Evolutionary conservation across 2,797 vertebrate genomes (phyloP), one percentile per base, ranked within the genome.

Genomic region (Artibeus jamaicensis): DNA sequence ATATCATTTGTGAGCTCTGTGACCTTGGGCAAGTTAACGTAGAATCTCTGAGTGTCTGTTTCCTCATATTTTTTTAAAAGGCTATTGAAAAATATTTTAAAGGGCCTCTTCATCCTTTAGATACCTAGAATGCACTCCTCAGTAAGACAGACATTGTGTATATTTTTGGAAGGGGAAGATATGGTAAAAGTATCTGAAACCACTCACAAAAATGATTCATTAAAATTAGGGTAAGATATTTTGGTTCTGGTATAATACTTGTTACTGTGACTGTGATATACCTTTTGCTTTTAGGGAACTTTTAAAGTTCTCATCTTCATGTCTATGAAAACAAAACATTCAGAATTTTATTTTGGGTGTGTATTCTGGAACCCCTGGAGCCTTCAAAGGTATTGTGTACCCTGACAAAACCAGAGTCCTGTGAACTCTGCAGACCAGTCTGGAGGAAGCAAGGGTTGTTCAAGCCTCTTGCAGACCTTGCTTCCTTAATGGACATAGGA

Each of bases 171-270:
- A 67, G 32, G 22, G 24, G 34, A 90, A 90, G 50, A 68, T 70
- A 73, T 50, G 53, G 29, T 19, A 85, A n/a, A 73, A 79, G 32
- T 85, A 70, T 62, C 19, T 81, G 50, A 85, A 93, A 57, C 18
- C 83, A 34, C 55, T 94, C 21, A 73, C 15, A 79, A 32, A 88
- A 81, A 70, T 90, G 18, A 48, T 82, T 94, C 16, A 48, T 94
- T 85, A 67, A 48, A 91, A 85, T 92, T 46, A 76, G 57, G 73
- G 55, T 76, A 81, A 87, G 42, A 90, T 87, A 48, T 78, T 91
- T 91, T 18, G 32, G 22, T 94, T 85, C 14, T 91, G 37, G 5
- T 83, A 6, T 83, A 15, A 73, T 76, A 73, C 19, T 90, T 89
- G 78, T 93, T 81, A 46, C 37, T 89, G 32, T 85, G 57, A 46